phyloP scores from a whole-genome alignment of 2,113 vertebrate genomes.

The Megaceryle torquata region DNA sequence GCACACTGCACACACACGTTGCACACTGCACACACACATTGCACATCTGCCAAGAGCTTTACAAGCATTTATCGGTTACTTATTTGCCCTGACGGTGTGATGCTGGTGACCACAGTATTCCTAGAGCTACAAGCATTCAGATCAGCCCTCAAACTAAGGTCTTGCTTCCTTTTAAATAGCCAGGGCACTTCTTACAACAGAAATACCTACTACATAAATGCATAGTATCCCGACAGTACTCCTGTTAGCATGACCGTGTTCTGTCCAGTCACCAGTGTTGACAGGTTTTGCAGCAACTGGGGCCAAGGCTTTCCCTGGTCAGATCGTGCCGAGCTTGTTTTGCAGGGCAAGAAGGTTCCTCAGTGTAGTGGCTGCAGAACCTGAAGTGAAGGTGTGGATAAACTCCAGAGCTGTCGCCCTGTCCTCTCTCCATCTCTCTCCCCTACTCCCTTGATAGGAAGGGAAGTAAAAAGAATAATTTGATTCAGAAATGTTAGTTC shows the following conservation, averaged over 20 bases:
- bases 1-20: no score
- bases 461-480: background rate
- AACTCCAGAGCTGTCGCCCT: background rate
- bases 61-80: no score
- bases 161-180: background rate
- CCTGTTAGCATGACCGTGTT: no score
- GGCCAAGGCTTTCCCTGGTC: no score
- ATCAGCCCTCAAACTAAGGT: background rate
- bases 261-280: background rate
- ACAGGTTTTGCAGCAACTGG: background rate
- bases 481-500: background rate
- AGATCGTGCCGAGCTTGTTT: no score
- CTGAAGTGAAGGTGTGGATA: background rate
- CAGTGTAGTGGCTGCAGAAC: background rate
- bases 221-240: no score
- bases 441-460: no score
- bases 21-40: no score
- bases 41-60: no score
- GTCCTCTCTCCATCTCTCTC: background rate
- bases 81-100: no score
- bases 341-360: background rate
- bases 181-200: background rate
- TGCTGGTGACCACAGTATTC: background rate
- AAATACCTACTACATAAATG: background rate
- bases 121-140: background rate